Evolutionary conservation across 2,888 invertebrate species (phyloP), one percentile per base, ranked within the genome.

Genomic region (Megamerina dolium): DNA sequence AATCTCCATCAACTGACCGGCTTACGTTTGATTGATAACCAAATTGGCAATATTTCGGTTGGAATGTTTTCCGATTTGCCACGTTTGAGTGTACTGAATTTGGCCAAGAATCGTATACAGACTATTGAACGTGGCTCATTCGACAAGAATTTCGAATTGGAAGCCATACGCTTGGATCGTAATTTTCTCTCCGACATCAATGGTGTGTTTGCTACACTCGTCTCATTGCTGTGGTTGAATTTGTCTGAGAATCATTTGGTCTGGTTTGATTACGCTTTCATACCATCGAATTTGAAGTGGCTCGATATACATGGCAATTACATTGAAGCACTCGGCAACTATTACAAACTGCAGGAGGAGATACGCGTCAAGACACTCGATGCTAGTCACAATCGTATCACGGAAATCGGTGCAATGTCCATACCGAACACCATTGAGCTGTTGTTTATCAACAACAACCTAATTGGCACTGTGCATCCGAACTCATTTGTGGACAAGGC

Each of bases 251-350:
- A 93, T 75, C 88, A 88, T 74, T 75, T 93, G 61, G 86, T 87
- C 54, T 89, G 89, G 88, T 92, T 93, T 70, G 92, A 92, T 72
- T 92, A 89, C 68, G 90, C 91, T 40, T 88, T 92, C 68, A 84
- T 93, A 58, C 92, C 92, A 26, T 84, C 83, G 52, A 89, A 87
- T 70, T 75, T 93, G 43, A 87, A 88, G 72, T 90, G 89, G 88
- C 75, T 93, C 66, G 92, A 92, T 66, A 82, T 92, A 61, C 91
- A 91, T 70, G 85, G 88, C 41, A 93, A 93, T 70, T 88, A 85
- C 60, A 89, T 93, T 58, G 86, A 87, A 72, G 83, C 85, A 45
- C 75, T 93, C 54, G 88, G 84, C 35, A 92, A 93, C 73, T 91
- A 91, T 68, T 90, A 89, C 67, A 87, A 87, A 72, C 77, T 87